phyloP scores from a whole-genome alignment of 2,888 invertebrate genomes.

The Coelogynopora nodosa region DNA sequence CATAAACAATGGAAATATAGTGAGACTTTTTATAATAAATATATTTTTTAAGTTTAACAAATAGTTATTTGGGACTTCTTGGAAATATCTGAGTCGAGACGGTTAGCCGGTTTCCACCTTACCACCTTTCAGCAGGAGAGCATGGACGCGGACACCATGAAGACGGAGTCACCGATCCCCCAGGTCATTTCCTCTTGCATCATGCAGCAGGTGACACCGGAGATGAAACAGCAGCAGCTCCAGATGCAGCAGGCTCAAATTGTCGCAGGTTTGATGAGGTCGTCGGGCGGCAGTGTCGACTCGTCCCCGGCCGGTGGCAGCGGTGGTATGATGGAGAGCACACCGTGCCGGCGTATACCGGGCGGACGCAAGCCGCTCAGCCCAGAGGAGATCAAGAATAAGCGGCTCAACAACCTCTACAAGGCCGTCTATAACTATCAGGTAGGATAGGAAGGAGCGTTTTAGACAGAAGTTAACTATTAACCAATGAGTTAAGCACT shows the following conservation, averaged over 20 bases:
- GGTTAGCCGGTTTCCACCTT: too few species aligned
- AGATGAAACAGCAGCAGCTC: not conserved
- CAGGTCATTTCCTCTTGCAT: too few species aligned
- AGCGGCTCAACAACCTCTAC: constrained; percentile 36
- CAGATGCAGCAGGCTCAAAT: too few species aligned
- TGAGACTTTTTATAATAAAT: too few species aligned
- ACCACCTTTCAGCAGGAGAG: not conserved
- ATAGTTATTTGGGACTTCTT: too few species aligned
- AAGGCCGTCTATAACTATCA: constrained; percentile 39
- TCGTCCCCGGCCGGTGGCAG: not conserved
- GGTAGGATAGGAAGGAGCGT: too few species aligned
- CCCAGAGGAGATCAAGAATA: constrained; percentile 39
- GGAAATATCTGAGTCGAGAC: too few species aligned
- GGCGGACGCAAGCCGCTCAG: constrained; percentile 17
- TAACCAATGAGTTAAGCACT: too few species aligned
- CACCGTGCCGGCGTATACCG: not conserved
- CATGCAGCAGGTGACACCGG: not conserved
- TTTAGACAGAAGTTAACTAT: too few species aligned
- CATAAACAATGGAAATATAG: too few species aligned
- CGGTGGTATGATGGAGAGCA: not conserved
- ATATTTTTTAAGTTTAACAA: too few species aligned
- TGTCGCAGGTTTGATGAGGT: too few species aligned
- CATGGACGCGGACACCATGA: not conserved
- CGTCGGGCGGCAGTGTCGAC: not conserved
- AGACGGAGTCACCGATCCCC: not conserved